These are phyloP conservation scores for Pseudopipra pipra DNA, from an alignment of 2,113 vertebrate genomes.

Conservation along the genomic window DNA sequence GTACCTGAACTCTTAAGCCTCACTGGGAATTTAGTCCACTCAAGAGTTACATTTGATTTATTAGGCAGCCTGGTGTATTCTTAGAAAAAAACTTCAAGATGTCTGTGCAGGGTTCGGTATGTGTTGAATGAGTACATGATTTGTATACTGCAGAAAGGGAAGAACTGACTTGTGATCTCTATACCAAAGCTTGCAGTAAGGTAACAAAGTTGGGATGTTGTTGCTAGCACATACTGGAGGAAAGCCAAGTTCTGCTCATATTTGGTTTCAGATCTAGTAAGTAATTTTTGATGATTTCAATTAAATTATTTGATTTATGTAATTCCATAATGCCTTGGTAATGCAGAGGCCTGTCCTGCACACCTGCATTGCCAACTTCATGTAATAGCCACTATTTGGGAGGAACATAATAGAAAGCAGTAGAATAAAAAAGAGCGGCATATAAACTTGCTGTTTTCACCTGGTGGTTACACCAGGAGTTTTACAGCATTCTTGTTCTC, in stretches of 20 bases:
- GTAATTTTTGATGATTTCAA: constrained; percentile 4
- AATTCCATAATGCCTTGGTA: not conserved
- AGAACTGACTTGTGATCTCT: not conserved
- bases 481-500: not conserved
- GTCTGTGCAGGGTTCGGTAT: not conserved
- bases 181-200: not conserved
- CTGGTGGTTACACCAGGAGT: not conserved
- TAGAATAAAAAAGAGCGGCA: not conserved
- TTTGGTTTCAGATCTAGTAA: not conserved
- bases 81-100: not conserved
- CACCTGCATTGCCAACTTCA: not conserved
- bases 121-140: not conserved
- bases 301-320: not conserved
- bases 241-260: not conserved
- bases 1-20: not conserved
- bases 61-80: not conserved
- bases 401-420: not conserved
- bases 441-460: not conserved
- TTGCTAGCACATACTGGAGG: not conserved
- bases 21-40: not conserved
- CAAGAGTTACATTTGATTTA: not conserved
- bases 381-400: not conserved
- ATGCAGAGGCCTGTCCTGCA: not conserved
- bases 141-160: not conserved
- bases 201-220: not conserved